A percentile compares a stretch with the other conserved stretches of the same genome.
These are phyloP conservation scores for Tetraneura akinire DNA, from an alignment of 1,140 invertebrate genomes.

Conservation along the genomic window DNA sequence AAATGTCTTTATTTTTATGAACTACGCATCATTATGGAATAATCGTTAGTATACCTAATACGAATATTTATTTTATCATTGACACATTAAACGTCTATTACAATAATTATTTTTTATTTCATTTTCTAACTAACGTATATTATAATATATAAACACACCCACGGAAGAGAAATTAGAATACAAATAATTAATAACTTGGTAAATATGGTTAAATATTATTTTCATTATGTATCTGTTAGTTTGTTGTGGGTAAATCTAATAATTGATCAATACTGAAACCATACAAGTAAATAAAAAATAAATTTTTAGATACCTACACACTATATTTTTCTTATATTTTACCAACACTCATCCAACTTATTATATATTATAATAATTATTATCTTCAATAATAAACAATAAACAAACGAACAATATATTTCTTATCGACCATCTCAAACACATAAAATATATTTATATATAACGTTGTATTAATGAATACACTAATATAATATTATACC, in stretches of 20 bases:
- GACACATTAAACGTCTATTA: conserved; percentile 25
- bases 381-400: too few relatives aligned
- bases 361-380: not conserved
- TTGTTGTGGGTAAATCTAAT: not conserved
- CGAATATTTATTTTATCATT: conserved; percentile 10
- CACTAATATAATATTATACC: not conserved
- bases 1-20: too few relatives aligned
- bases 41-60: not conserved
- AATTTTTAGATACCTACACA: conserved; percentile 19
- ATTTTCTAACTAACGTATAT: conserved; percentile 6
- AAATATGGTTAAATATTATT: not conserved
- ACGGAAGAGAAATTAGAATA: conserved; percentile 33
- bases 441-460: too few relatives aligned
- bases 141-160: not conserved
- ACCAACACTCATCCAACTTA: not conserved
- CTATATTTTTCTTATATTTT: conserved; percentile 12
- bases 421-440: not conserved
- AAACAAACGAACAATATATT: not conserved
- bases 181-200: too few relatives aligned
- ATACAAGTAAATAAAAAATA: not conserved
- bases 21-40: too few relatives aligned
- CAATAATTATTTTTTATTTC: too few relatives aligned
- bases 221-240: not conserved
- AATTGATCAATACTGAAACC: conserved; percentile 1
- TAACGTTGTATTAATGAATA: not conserved